A percentile compares a stretch with the other conserved stretches of the same genome.
Evolutionary conservation across 1,140 invertebrate species (phyloP).

Genomic region (Cydia fagiglandana): DNA sequence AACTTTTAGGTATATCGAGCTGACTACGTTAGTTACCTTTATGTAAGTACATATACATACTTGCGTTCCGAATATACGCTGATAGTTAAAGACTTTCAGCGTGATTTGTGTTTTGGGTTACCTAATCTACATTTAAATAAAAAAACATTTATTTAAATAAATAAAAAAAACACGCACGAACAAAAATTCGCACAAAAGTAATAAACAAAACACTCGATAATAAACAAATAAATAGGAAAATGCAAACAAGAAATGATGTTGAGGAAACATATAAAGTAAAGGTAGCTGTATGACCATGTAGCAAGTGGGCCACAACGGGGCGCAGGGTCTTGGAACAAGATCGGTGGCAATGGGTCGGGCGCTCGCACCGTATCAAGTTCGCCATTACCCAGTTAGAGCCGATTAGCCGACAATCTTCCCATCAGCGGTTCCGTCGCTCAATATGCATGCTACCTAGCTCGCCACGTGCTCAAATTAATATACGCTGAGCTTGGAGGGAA

Average conservation of each 20-base stretch:
- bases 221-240: background rate
- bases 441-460: slow-evolving; percentile 44
- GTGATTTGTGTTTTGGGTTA: no score
- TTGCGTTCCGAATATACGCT: no score
- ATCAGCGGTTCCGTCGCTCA: slow-evolving; percentile 56
- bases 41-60: no score
- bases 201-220: background rate
- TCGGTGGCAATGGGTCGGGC: slow-evolving; percentile 52
- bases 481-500: background rate
- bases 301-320: slow-evolving; percentile 34
- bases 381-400: slow-evolving; percentile 68
- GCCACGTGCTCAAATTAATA: slow-evolving; percentile 40
- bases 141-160: background rate
- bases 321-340: slow-evolving; percentile 38
- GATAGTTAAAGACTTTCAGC: no score
- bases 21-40: no score
- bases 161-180: background rate
- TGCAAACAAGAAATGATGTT: no score
- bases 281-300: slow-evolving; percentile 8
- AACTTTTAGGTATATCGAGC: no score
- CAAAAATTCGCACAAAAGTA: background rate
- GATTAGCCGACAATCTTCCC: slow-evolving; percentile 66
- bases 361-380: slow-evolving; percentile 57
- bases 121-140: background rate
- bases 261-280: slow-evolving; percentile 36